Conservation (phyloP, 1,140 invertebrate genomes). For the Glossosoma conforme region DNA sequence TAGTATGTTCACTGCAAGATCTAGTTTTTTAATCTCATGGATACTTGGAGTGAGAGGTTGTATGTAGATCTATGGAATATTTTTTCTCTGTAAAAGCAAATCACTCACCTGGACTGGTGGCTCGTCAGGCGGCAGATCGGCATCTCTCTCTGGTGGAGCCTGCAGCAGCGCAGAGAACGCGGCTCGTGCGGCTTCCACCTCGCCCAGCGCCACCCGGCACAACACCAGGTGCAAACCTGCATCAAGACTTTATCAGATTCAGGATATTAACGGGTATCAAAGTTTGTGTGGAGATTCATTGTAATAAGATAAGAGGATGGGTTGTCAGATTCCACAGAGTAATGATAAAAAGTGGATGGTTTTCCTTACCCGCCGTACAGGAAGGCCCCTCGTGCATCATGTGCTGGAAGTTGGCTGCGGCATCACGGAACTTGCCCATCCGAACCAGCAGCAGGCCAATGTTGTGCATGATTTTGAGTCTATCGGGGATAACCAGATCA, state of each 20-base stretch:
- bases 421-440: slow-evolving; percentile 94
- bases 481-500: slow-evolving; percentile 40
- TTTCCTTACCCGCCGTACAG: slow-evolving; percentile 63
- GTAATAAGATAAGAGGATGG: slow-evolving; percentile 32
- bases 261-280: too few species aligned
- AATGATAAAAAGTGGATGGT: too few species aligned
- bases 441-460: slow-evolving; percentile 94
- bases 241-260: too few species aligned
- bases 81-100: background rate
- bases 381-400: slow-evolving; percentile 94
- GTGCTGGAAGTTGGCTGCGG: slow-evolving; percentile 94
- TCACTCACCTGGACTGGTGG: slow-evolving; percentile 13
- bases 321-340: too few species aligned
- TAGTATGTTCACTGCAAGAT: too few species aligned
- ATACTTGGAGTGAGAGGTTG: too few species aligned
- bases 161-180: slow-evolving; percentile 88
- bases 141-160: slow-evolving; percentile 77
- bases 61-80: too few species aligned
- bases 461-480: slow-evolving; percentile 97
- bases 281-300: slow-evolving; percentile 4
- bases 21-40: too few species aligned
- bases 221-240: slow-evolving; percentile 84
- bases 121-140: slow-evolving; percentile 53
- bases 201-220: slow-evolving; percentile 89
- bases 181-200: slow-evolving; percentile 91